Base-by-base conservation (phyloP, 1,140 invertebrate genomes). In the Doryteuthis pealeii region DNA sequence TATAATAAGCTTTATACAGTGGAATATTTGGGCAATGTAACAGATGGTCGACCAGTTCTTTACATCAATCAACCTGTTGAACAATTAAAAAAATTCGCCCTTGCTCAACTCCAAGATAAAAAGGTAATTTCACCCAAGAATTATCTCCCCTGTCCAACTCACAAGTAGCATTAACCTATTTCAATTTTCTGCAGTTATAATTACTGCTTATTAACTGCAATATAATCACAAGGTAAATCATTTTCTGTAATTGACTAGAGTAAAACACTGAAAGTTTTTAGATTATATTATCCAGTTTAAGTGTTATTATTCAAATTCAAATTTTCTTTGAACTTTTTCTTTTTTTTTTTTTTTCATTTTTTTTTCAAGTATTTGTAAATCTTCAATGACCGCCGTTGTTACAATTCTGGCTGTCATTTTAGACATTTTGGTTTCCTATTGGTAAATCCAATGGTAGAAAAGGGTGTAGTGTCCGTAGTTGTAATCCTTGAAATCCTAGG, bases 61-160 rank as follows among this genome's bases (percentile, higher is more conserved):
- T 96, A 96, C 87, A 96, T 96, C 80, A 97, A 97, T 89, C 94
- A 96, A 84, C 92, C 93, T 3, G 91, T 93, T 5, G 93, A 94
- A 62, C 84, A 92, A 1, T 88, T 96, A 0, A 91, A 95, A 81
- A 90, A 93, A 81, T 88, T 92, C 3, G 91, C 93, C 1, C 92
- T 91, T 15, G 92, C 93, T 75, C 94, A 93, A 45, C 93, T 97
- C 62, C 91, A 93, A 79, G 90, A 91, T 15, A 93, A 93, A 49
- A 94, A 96, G 80, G 83, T 83, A 70, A 62, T 71, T 71, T 49
- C 18, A 22, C 3, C 28, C 58, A 33, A 43, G 3, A 6, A 28
- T 40, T 40, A 71, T 62, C 26, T 72, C 30, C 22, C 22, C 22
- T n/a, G 4, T 5, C 22, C 5, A 30, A 26, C 58, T 62, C 28